These are phyloP conservation scores for Amblyornis subalaris DNA, from an alignment of 2,113 vertebrate genomes.

Conservation along the genomic window DNA sequence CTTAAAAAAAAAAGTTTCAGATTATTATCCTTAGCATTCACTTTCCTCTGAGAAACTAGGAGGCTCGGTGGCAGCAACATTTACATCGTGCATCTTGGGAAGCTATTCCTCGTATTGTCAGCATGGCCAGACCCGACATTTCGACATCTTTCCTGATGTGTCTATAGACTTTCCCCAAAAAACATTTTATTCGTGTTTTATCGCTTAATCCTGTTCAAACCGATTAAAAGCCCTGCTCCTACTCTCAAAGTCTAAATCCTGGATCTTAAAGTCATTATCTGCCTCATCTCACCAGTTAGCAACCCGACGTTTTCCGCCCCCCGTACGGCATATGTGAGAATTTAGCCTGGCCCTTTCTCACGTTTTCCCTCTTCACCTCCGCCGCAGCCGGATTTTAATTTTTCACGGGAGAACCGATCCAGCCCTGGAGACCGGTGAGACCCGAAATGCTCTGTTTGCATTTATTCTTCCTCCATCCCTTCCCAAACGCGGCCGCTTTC, in stretches of 20 bases:
- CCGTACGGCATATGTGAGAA: too few relatives aligned
- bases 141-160: neutral
- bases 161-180: rapidly evolving
- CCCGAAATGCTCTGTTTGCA: rapidly evolving
- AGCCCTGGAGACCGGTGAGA: neutral
- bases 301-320: neutral
- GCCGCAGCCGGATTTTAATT: neutral
- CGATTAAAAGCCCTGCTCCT: neutral
- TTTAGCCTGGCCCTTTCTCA: neutral
- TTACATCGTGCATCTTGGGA: neutral
- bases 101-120: neutral
- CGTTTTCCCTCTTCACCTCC: neutral
- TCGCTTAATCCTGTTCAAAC: neutral
- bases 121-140: neutral
- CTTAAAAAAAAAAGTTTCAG: neutral
- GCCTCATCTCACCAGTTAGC: neutral
- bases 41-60: neutral
- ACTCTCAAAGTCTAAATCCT: neutral
- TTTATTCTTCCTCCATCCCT: neutral
- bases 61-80: neutral
- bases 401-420: neutral
- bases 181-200: neutral
- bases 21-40: neutral
- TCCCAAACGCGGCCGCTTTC: neutral
- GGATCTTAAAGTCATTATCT: neutral